phyloP scores from a whole-genome alignment of 2,888 invertebrate species.

The Deilephila elpenor region DNA sequence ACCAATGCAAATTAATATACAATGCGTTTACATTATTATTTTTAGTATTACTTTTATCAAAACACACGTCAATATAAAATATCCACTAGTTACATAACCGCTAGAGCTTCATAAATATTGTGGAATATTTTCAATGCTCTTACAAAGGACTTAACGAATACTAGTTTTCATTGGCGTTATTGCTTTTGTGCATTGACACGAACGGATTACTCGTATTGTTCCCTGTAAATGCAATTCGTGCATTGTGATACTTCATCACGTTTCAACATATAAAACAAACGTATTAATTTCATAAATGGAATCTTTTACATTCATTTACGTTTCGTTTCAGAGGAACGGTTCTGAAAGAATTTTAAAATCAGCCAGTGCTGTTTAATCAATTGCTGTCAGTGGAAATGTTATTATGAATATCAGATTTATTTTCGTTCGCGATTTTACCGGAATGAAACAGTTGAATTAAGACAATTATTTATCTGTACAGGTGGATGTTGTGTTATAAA shows the following conservation, averaged over 20 bases:
- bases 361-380: conserved; percentile 3
- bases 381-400: background rate
- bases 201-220: conserved; percentile 67
- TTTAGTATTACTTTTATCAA: background rate
- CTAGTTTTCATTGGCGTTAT: conserved; percentile 74
- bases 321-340: conserved; percentile 35
- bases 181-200: conserved; percentile 75
- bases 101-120: conserved; percentile 38
- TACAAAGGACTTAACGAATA: conserved; percentile 75
- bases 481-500: background rate
- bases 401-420: background rate
- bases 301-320: conserved; percentile 32
- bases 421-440: background rate
- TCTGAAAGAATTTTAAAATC: conserved; percentile 36
- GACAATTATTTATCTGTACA: conserved; percentile 26
- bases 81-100: conserved; percentile 35
- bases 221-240: conserved; percentile 59
- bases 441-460: conserved; percentile 34
- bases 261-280: conserved; percentile 49
- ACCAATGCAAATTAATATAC: too few relatives aligned
- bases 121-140: conserved; percentile 55
- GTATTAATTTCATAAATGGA: conserved; percentile 25
- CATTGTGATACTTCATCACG: conserved; percentile 56
- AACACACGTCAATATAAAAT: conserved; percentile 15
- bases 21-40: too few relatives aligned